Evolutionary conservation across 1,140 invertebrate species (phyloP), one percentile per base, ranked within the genome.

Genomic region (Zophobas morio): DNA sequence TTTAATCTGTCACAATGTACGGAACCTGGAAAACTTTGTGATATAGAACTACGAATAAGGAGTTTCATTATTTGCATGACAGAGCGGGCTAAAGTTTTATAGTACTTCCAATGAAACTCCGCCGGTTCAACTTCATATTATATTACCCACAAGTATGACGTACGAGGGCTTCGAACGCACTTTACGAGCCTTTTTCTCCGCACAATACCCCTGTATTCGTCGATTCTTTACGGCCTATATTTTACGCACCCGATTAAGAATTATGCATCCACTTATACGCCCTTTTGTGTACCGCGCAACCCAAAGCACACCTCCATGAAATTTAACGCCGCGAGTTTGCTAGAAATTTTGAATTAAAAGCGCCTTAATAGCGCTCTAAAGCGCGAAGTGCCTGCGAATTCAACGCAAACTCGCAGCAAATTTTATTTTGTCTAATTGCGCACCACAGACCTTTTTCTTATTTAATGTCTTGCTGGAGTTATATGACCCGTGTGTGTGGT

Each of bases 31-130:
- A 73, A 73, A 40, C 39, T 53, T 73, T 73, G 54, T 73, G 54
- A 56, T 73, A 73, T 73, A 73, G 71, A 74, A 74, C 72, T 74
- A 74, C 53, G 56, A 57, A 56, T 74, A 57, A 56, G 40, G 72
- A 74, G 72, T 74, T 74, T 74, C 53, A 74, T 74, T 74, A 74
- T 74, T 74, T 74, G 72, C 72, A 74, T 74, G 54, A 57, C 72
- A 57, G 53, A 57, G 53, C 42, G n/a, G 72, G 40, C 51, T 60
- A 72, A 74, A 74, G 37, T 74, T 74, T 74, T 74, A 46, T 57
- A 74, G 37, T 74, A 74, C 33, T 74, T 74, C 34, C 72, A 74
- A 74, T 74, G 46, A 74, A 74, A 74, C 51, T 60, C 49, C 33
- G 57, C 32, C 54, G 32, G 51, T 74, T 74, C 37, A 42, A 74